Evolutionary conservation across 2,888 invertebrate genomes (phyloP), one percentile per base, ranked within the genome.

Genomic region (Rhingia rostrata): DNA sequence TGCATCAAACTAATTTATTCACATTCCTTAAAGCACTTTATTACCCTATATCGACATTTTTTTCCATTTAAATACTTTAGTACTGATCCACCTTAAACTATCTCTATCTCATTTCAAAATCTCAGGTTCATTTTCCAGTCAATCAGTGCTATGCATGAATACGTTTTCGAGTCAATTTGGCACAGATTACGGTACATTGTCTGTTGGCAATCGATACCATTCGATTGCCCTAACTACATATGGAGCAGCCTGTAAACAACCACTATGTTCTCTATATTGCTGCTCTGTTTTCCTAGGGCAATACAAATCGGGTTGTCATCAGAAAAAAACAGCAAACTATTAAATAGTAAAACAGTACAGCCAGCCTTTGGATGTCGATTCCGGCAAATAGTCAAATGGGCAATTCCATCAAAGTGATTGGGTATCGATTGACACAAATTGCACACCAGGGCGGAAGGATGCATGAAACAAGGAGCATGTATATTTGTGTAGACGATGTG

Each of bases 341-440:
- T 14, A 53, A 33, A 39, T 39, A 39, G 6, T 9, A 6, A 39
- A 10, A 10, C 39, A 6, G 39, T 30, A 4, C 35, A 35, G 22
- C 49, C 12, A 49, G 49, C 49, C 47, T 12, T 32, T 6, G 35
- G 14, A 43, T 10, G 32, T 35, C 47, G 58, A 33, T 75, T 81
- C 83, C 73, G 45, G 61, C 39, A 41, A 22, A 32, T n/a, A 67
- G 41, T 58, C 79, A 41, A 69, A 83, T 64, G 79, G 67, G 63
- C 69, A 74, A 60, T 84, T 74, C 60, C 69, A 73, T 79, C 73
- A 72, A 64, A 74, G 80, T 64, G 74, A 84, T 84, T 79, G 83
- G 39, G 67, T 80, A 84, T 84, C 83, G 69, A 84, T 84, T 84
- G 83, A 47, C 69, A 60, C 51, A 60, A 84, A 80, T 70, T 74